phyloP scores from a whole-genome alignment of 2,888 invertebrate genomes.

The Crioceris asparagi region DNA sequence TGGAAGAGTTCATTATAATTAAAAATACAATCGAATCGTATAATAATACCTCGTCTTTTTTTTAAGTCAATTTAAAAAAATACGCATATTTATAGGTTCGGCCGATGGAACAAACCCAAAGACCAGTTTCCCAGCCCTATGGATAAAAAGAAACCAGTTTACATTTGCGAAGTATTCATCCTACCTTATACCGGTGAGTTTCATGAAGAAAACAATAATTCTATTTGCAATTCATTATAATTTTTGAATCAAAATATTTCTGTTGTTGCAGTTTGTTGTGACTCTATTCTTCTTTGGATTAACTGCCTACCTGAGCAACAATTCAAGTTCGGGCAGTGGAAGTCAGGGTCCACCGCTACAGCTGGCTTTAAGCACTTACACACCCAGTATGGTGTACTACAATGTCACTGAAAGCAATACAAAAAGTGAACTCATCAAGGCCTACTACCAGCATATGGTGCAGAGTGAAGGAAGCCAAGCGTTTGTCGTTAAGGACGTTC shows the following conservation, averaged over 20 bases:
- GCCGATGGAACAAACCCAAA: too few species aligned
- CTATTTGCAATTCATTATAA: too few species aligned
- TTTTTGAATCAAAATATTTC: background rate
- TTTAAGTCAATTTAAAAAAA: too few species aligned
- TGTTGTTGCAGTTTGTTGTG: conserved; percentile 11
- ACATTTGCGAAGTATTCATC: too few species aligned
- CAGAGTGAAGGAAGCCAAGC: conserved; percentile 18
- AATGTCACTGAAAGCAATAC: conserved; percentile 13
- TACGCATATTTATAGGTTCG: too few species aligned
- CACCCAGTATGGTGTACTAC: conserved; percentile 28
- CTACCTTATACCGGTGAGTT: too few species aligned
- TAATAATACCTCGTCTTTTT: too few species aligned
- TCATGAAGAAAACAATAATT: too few species aligned
- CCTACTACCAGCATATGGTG: conserved; percentile 20
- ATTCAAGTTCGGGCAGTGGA: conserved; percentile 4
- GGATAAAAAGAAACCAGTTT: too few species aligned
- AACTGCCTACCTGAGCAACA: conserved; percentile 14
- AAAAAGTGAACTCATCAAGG: conserved; percentile 14
- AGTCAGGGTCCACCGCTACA: conserved; percentile 23
- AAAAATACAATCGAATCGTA: too few species aligned
- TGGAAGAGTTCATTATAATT: too few species aligned
- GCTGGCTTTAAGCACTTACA: conserved; percentile 32
- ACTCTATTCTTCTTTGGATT: conserved; percentile 17
- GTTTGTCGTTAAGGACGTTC: conserved; percentile 16
- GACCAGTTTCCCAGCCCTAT: too few species aligned